Percentiles rank a stretch among this genome's conserved stretches.
These are phyloP conservation scores for Gymnosoma rotundatum DNA, from an alignment of 2,888 invertebrate genomes.

Conservation along the genomic window DNA sequence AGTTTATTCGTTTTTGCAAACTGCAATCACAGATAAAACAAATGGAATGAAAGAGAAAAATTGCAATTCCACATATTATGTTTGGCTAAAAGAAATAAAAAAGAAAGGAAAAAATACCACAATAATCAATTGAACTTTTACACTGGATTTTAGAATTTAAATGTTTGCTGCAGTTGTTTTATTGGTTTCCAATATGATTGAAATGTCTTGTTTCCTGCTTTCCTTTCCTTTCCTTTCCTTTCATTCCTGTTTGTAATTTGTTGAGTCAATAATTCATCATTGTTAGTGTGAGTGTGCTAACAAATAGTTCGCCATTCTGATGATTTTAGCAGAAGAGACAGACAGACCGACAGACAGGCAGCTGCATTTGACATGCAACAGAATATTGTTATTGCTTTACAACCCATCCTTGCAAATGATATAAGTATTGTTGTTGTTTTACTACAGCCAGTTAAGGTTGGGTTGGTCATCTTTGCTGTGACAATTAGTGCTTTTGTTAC, in stretches of 20 bases:
- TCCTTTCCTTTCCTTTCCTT: background rate
- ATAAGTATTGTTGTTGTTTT: too few relatives aligned
- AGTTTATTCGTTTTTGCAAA: background rate
- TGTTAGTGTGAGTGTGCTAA: background rate
- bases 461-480: constrained; percentile 31
- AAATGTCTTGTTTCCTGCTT: background rate
- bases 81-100: constrained; percentile 3
- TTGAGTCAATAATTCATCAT: constrained; percentile 47
- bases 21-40: background rate
- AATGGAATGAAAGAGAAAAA: background rate
- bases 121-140: constrained; percentile 36
- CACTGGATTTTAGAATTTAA: constrained; percentile 40
- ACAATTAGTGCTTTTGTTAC: constrained; percentile 34
- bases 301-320: background rate
- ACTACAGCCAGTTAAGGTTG: too few relatives aligned
- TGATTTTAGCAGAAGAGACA: background rate
- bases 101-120: background rate
- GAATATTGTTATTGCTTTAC: constrained; percentile 11
- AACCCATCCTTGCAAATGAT: too few relatives aligned
- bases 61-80: constrained; percentile 24
- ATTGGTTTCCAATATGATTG: constrained; percentile 45
- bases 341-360: background rate
- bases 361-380: background rate
- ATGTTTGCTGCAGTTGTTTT: constrained; percentile 34
- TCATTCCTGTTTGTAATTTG: constrained; percentile 34